Percentiles rank a stretch among this genome's conserved stretches.
Conservation (phyloP, 2,797 vertebrate species). For the Halcyon badia region DNA sequence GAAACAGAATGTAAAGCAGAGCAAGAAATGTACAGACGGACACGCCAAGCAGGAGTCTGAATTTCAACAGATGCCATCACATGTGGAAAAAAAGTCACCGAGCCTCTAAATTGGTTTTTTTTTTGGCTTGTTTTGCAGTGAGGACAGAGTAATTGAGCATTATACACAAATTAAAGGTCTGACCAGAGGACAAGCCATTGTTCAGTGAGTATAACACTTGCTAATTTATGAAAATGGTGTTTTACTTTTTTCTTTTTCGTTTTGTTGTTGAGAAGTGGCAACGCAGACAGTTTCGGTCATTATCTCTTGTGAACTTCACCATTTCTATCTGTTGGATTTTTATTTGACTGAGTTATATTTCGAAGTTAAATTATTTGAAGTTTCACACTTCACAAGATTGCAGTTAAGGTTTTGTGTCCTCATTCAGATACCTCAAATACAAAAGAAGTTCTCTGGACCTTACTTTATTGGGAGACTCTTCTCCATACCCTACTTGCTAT, state of each 20-base stretch:
- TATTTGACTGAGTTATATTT: not conserved
- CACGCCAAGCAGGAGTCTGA: not conserved
- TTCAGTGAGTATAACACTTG: constrained; percentile 89
- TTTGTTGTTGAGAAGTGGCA: not conserved
- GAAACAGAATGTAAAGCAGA: constrained; percentile 1
- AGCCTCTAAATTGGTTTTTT: not conserved
- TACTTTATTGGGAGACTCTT: not conserved
- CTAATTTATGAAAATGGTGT: not conserved
- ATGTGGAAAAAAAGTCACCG: not conserved
- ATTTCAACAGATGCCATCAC: not conserved
- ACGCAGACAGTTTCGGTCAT: not conserved
- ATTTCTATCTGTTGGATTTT: not conserved
- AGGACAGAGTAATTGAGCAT: constrained; percentile 93
- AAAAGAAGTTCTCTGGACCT: not conserved
- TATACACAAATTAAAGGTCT: constrained; percentile 92
- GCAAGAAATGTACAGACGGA: not conserved
- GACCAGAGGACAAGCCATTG: constrained; percentile 94
- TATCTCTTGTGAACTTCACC: not conserved
- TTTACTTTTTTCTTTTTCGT: not conserved
- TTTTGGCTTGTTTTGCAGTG: constrained; percentile 84
- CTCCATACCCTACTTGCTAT: not conserved
- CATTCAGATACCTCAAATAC: not conserved
- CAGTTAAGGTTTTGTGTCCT: not conserved
- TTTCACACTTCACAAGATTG: not conserved
- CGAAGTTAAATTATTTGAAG: not conserved